Evolutionary conservation across 2,888 invertebrate genomes (phyloP).

Genomic region (Tigriopus californicus): DNA sequence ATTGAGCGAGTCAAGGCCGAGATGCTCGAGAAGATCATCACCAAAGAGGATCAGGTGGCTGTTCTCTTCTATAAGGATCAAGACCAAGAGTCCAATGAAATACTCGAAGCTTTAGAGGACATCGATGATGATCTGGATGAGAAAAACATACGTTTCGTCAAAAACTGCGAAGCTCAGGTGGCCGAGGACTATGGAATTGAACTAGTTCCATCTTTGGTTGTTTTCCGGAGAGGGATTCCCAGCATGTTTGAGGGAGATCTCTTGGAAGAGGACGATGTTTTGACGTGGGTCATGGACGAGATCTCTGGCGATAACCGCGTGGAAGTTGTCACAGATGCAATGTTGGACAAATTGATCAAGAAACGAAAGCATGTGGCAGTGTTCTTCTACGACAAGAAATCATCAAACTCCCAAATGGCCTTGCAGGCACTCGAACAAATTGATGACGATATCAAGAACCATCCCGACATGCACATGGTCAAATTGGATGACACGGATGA

Average conservation of each 20-base stretch:
- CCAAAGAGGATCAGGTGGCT: constrained; percentile 81
- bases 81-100: constrained; percentile 43
- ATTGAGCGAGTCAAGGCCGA: constrained; percentile 88
- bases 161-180: constrained; percentile 33
- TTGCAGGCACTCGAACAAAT: constrained; percentile 5
- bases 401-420: not conserved
- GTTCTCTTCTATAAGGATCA: constrained; percentile 58
- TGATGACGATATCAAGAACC: constrained; percentile 10
- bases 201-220: constrained; percentile 1
- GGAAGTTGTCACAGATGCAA: constrained; percentile 71
- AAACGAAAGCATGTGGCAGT: constrained; percentile 77
- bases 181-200: constrained; percentile 29
- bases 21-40: constrained; percentile 61
- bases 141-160: constrained; percentile 37
- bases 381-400: constrained; percentile 51
- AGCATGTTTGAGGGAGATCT: constrained; percentile 43
- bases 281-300: constrained; percentile 75
- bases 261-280: constrained; percentile 72
- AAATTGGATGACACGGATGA: constrained; percentile 63
- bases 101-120: constrained; percentile 64
- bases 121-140: constrained; percentile 84
- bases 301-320: constrained; percentile 61
- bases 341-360: constrained; percentile 64
- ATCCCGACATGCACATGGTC: constrained; percentile 10
- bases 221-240: constrained; percentile 12